Evolutionary conservation across 2,797 vertebrate species (phyloP).

Genomic region (Anguilla megastoma): DNA sequence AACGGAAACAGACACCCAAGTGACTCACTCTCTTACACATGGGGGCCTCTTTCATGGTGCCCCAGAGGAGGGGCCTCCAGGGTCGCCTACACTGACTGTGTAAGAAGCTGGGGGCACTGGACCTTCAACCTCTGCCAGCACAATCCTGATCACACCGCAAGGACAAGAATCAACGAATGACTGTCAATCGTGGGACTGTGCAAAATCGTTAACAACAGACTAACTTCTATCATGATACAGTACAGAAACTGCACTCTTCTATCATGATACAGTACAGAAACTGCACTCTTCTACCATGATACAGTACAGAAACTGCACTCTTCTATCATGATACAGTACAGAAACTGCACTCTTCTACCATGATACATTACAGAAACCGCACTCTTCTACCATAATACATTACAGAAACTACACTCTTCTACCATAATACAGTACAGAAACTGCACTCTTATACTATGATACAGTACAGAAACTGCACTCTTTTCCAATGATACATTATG

Average conservation of each 20-base stretch:
- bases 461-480: not conserved
- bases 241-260: no score
- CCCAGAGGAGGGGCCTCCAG: conserved; percentile 54
- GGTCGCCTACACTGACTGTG: conserved; percentile 19
- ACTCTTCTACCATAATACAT: no score
- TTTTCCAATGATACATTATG: not conserved
- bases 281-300: no score
- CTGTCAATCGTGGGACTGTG: not conserved
- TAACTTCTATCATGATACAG: no score
- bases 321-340: no score
- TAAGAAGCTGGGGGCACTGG: not conserved
- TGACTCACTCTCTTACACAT: conserved; percentile 48
- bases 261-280: no score
- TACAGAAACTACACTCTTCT: not conserved
- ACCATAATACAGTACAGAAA: not conserved
- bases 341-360: no score
- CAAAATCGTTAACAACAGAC: not conserved
- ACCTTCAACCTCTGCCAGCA: not conserved
- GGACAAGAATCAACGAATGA: not conserved
- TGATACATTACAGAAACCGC: no score
- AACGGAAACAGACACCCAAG: conserved; percentile 46
- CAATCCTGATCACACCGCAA: not conserved
- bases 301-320: no score
- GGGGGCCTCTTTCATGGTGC: conserved; percentile 63
- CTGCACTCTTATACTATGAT: not conserved